These are phyloP conservation scores for Sminthurides bifidus DNA, from an alignment of 1,140 invertebrate species.

Conservation along the genomic window DNA sequence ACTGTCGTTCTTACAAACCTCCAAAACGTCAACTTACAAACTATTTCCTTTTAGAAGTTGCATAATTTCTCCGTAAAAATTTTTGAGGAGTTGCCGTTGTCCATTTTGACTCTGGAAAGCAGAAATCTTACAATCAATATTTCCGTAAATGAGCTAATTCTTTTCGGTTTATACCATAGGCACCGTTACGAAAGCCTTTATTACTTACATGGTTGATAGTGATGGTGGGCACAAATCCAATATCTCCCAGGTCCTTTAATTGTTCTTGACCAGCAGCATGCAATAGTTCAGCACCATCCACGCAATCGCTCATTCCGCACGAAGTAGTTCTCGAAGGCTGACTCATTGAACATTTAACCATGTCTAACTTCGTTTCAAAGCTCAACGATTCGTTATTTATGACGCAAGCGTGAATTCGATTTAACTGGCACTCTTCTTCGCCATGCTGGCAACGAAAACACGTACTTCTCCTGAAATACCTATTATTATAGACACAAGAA, in stretches of 20 bases:
- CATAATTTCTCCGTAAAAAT: not conserved
- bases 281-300: not conserved
- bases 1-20: too few species aligned
- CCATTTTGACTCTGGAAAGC: not conserved
- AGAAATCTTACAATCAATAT: not conserved
- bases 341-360: not conserved
- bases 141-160: not conserved
- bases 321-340: not conserved
- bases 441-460: not conserved
- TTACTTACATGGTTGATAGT: not conserved
- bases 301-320: not conserved
- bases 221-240: not conserved
- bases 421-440: not conserved
- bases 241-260: not conserved
- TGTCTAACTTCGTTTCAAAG: not conserved
- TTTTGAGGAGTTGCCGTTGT: not conserved
- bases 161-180: not conserved
- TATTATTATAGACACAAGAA: too few species aligned
- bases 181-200: not conserved
- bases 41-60: not conserved
- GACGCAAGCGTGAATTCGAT: not conserved
- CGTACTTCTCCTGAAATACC: not conserved
- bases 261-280: not conserved
- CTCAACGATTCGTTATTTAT: not conserved
- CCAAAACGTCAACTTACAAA: too few species aligned